Base-by-base conservation (phyloP, 1,140 invertebrate species). In the roundworm (Caenorhabditis elegans) region DNA sequence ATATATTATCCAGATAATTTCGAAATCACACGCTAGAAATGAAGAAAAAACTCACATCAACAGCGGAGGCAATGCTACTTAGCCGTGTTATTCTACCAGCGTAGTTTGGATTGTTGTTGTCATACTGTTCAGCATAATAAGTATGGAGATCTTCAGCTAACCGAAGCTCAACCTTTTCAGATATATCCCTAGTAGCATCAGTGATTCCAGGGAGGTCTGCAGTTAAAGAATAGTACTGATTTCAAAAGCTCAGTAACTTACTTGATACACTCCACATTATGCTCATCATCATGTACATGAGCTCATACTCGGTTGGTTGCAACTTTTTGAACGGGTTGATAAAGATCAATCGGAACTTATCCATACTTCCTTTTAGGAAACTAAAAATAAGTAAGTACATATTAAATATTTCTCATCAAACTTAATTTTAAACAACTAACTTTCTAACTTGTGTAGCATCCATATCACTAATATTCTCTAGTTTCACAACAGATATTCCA, bases 181-280 rank as follows among this genome's bases (percentile, higher is more conserved):
- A 36, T 28, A 81, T 46, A 13, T 47, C 48, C n/a, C 65, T 26
- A 10, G 80, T 81, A 0, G 46, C 65, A 24, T 76, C 65, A 36
- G 60, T 81, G 19, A 81, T 48, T 24, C 51, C 80, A 0, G 80
- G 49, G 6, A 39, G 51, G 13, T 48, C 78, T 79, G 19, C 17
- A 79, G 6, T n/a, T n/a, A 48, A 11, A 43, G 3, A 46, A 31
- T 24, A 10, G 13, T 17, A 13, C 19, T 46, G 19, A 39, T 19
- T 1, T 13, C 2, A n/a, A 51, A 8, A 34, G 17, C 2, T 22
- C 11, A n/a, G 19, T n/a, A 48, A 48, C 55, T 65, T 47, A 79
- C 78, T 49, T 79, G 39, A 53, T 39, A 79, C 46, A 49, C 43
- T 83, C 82, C 82, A 83, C 82, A 83, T 83, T 19, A 83, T 83